These are phyloP conservation scores for Xiphorhynchus erythropygius DNA, from an alignment of 2,797 vertebrate species.

Conservation along the genomic window DNA sequence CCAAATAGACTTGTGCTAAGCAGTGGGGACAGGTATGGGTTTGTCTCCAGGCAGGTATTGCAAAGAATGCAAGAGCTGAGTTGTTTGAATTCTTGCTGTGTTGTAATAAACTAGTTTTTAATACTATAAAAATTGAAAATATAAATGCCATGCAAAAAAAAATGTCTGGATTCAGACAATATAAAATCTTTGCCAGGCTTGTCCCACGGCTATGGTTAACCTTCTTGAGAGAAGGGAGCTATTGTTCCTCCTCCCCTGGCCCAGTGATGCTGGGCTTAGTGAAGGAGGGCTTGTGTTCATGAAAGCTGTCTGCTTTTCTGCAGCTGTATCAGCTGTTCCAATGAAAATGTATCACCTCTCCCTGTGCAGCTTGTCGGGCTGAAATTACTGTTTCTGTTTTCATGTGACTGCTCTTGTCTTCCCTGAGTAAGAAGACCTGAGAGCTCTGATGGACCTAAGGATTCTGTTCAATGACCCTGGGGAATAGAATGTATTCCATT, in stretches of 20 bases:
- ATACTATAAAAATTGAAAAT: background rate
- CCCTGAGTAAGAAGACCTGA: background rate
- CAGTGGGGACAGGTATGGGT: background rate
- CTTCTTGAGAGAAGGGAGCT: slow-evolving; percentile 23
- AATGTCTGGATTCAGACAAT: background rate
- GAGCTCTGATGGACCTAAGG: background rate
- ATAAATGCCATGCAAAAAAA: background rate
- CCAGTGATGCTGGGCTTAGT: background rate
- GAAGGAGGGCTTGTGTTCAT: background rate
- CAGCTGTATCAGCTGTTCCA: background rate
- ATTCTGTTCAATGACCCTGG: background rate
- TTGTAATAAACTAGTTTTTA: background rate
- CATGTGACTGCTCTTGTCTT: background rate
- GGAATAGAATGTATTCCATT: background rate
- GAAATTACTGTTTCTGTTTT: background rate
- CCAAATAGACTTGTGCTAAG: background rate
- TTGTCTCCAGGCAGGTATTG: background rate
- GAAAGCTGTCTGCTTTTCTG: background rate
- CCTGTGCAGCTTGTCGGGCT: background rate
- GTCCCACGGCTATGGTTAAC: background rate
- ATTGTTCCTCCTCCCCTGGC: background rate
- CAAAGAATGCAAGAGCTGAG: background rate
- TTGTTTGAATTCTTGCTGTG: background rate
- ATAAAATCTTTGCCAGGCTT: background rate
- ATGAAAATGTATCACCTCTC: background rate